Conservation (phyloP, 1,140 invertebrate genomes). For the Drosophila nikananu region DNA sequence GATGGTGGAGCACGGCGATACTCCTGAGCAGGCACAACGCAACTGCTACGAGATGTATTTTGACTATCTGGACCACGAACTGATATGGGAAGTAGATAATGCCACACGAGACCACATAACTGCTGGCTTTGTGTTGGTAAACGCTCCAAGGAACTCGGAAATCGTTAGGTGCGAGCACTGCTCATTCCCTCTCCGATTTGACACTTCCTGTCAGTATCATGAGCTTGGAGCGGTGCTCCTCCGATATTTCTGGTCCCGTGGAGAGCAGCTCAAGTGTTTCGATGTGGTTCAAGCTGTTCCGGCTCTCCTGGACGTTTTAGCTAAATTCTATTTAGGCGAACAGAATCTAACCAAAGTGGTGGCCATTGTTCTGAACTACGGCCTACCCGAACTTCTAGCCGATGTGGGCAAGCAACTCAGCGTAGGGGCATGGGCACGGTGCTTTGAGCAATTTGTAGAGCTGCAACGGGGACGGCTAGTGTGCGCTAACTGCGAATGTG, state of each 20-base stretch:
- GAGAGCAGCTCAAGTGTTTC: slow-evolving; percentile 82
- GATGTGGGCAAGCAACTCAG: slow-evolving; percentile 72
- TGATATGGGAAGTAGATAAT: slow-evolving; percentile 84
- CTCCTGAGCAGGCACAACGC: slow-evolving; percentile 60
- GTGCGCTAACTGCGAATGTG: slow-evolving; percentile 78
- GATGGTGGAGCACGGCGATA: slow-evolving; percentile 81
- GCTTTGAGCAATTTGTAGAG: slow-evolving; percentile 81
- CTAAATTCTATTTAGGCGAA: slow-evolving; percentile 80
- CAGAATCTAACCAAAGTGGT: slow-evolving; percentile 79
- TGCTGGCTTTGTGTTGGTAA: slow-evolving; percentile 70
- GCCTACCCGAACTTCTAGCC: slow-evolving; percentile 66
- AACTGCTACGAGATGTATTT: slow-evolving; percentile 85
- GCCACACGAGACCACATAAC: slow-evolving; percentile 75
- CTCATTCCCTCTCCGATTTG: slow-evolving; percentile 74
- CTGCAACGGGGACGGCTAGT: slow-evolving; percentile 70
- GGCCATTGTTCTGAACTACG: slow-evolving; percentile 78
- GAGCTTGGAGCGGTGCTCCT: slow-evolving; percentile 76
- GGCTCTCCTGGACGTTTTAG: slow-evolving; percentile 74
- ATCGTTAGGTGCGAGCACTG: slow-evolving; percentile 77
- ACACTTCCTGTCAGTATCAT: slow-evolving; percentile 75
- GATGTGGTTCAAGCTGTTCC: slow-evolving; percentile 77
- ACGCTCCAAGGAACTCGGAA: slow-evolving; percentile 47
- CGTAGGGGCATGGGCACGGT: slow-evolving; percentile 69
- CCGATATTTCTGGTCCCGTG: slow-evolving; percentile 82
- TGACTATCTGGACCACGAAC: slow-evolving; percentile 81